phyloP scores from a whole-genome alignment of 2,888 invertebrate species.

The Macrostomum cliftonense region DNA sequence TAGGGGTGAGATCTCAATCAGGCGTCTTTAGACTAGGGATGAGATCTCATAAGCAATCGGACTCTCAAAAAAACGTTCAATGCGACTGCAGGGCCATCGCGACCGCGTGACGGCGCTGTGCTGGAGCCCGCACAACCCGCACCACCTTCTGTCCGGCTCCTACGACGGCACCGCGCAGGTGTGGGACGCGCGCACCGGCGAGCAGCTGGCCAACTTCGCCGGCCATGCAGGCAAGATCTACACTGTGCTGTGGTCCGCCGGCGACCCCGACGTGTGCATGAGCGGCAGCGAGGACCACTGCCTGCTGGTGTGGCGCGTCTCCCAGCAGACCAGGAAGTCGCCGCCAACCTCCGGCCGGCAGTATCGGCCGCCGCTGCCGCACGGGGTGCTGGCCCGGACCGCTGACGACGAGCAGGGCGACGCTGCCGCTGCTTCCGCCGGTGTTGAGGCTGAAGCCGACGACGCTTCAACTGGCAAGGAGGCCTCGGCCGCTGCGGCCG shows the following conservation, averaged over 20 bases:
- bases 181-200: conserved; percentile 46
- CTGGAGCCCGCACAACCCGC: conserved; percentile 54
- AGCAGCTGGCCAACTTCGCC: conserved; percentile 43
- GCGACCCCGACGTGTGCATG: conserved; percentile 46
- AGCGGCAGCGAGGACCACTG: conserved; percentile 51
- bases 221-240: conserved; percentile 45
- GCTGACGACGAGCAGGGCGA: conserved; percentile 3
- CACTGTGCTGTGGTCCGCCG: conserved; percentile 49
- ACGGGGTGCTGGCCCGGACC: neutral
- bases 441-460: neutral
- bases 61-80: too few species aligned
- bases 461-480: too few species aligned
- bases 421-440: neutral
- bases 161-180: conserved; percentile 53
- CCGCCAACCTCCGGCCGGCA: conserved; percentile 3
- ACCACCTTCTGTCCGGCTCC: conserved; percentile 49
- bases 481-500: neutral
- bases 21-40: too few species aligned
- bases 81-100: conserved; percentile 42
- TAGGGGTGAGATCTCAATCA: too few species aligned
- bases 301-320: conserved; percentile 49
- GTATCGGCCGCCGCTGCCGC: neutral
- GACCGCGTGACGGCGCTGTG: conserved; percentile 44
- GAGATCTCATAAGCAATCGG: too few species aligned
- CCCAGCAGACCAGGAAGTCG: conserved; percentile 27